A percentile compares a stretch with the other conserved stretches of the same genome.
Evolutionary conservation across 1,140 invertebrate species (phyloP).

Genomic region (Drosophila virilis): DNA sequence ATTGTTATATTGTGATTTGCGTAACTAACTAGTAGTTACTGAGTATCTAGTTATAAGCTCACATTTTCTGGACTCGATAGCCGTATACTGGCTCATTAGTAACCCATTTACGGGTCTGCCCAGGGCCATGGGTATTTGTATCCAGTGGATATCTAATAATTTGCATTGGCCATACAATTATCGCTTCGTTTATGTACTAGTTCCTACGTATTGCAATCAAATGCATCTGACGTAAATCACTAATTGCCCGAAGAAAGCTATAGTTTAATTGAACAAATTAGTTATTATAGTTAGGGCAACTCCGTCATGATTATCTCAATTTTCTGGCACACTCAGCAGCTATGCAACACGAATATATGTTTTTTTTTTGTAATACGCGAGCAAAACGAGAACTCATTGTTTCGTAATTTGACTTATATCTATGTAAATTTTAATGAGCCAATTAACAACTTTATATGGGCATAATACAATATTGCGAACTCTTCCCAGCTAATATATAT

Average conservation of each 20-base stretch:
- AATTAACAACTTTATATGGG: background rate
- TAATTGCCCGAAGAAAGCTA: constrained; percentile 6
- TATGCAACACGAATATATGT: background rate
- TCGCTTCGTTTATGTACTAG: constrained; percentile 6
- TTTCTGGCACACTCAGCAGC: constrained; percentile 11
- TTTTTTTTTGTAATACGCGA: constrained; percentile 1
- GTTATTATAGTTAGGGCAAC: background rate
- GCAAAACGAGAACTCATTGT: background rate
- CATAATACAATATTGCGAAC: background rate
- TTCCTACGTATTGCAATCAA: background rate
- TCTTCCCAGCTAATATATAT: too few relatives aligned
- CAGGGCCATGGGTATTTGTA: constrained; percentile 14
- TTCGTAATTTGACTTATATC: background rate
- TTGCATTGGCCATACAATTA: constrained; percentile 4
- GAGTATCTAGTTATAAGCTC: background rate
- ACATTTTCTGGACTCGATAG: constrained; percentile 5
- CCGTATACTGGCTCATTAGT: constrained; percentile 9
- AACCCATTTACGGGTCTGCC: constrained; percentile 1
- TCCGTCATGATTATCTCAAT: constrained; percentile 7
- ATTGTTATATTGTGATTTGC: constrained; percentile 24
- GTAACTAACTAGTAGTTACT: constrained; percentile 22
- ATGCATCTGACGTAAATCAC: constrained; percentile 1
- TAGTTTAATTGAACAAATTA: constrained; percentile 6
- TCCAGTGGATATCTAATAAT: constrained; percentile 1
- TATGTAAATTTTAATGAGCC: background rate